phyloP scores from a whole-genome alignment of 2,797 vertebrate species.

The Sphenopsis melanotis region DNA sequence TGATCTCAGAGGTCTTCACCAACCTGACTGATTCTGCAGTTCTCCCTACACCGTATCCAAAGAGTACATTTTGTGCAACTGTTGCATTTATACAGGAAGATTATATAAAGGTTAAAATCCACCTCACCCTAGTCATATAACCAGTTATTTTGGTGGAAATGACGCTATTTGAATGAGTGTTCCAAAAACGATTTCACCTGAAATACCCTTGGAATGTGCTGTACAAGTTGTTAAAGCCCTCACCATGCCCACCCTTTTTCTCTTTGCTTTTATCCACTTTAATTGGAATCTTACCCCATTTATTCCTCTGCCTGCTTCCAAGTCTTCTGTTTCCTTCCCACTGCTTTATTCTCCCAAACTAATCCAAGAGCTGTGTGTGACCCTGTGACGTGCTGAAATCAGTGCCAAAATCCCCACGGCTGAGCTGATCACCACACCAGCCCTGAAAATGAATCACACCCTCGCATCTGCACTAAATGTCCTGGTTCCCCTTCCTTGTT shows the following conservation, averaged over 20 bases:
- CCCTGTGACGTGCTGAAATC: neutral
- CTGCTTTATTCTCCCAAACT: neutral
- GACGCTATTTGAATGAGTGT: neutral
- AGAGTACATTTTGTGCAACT: neutral
- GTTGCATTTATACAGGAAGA: neutral
- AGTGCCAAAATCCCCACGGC: neutral
- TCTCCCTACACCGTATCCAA: fast-evolving
- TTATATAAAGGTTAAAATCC: neutral
- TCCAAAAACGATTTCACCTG: neutral
- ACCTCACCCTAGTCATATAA: neutral
- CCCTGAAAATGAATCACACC: neutral
- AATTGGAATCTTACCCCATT: neutral
- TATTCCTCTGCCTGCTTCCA: neutral
- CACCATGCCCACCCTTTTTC: neutral
- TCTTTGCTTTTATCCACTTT: neutral
- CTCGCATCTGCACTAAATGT: neutral
- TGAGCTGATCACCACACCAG: neutral
- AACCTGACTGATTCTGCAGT: neutral
- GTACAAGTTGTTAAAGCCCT: neutral
- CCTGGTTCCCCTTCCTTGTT: neutral
- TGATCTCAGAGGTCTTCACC: neutral
- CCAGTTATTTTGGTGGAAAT: neutral
- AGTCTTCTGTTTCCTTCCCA: neutral
- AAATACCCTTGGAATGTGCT: neutral
- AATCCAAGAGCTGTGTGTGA: neutral